Percentiles rank a stretch among this genome's conserved stretches.
Conservation (phyloP, 2,888 invertebrate species). For the Gnatocerus cornutus region DNA sequence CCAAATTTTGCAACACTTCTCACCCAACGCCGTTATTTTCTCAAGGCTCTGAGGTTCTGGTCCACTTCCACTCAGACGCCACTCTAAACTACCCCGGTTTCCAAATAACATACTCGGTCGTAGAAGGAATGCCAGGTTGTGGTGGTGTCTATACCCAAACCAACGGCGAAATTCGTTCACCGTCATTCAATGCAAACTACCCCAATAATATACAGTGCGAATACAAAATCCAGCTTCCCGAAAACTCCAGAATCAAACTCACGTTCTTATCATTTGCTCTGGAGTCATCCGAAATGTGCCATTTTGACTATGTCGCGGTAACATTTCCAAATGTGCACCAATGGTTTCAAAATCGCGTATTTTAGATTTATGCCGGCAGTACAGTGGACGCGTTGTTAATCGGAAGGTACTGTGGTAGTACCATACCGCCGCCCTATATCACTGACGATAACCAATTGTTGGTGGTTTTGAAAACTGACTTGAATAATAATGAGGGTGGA, state of each 20-base stretch:
- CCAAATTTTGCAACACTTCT: conserved; percentile 83
- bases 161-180: conserved; percentile 77
- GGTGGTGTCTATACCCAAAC: conserved; percentile 82
- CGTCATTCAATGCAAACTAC: conserved; percentile 73
- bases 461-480: conserved; percentile 77
- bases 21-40: conserved; percentile 83
- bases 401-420: conserved; percentile 84
- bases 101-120: conserved; percentile 83
- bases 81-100: conserved; percentile 85
- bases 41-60: conserved; percentile 76
- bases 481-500: conserved; percentile 72
- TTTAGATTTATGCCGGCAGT: conserved; percentile 80
- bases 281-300: conserved; percentile 76
- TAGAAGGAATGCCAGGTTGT: conserved; percentile 86
- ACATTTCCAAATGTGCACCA: no score
- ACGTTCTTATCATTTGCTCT: conserved; percentile 79
- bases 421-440: conserved; percentile 75
- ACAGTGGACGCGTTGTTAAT: conserved; percentile 76
- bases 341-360: no score
- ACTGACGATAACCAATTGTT: conserved; percentile 76
- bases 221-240: conserved; percentile 83
- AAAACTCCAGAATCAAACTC: conserved; percentile 78
- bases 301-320: conserved; percentile 80
- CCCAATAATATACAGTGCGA: conserved; percentile 80
- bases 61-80: conserved; percentile 90